Evolutionary conservation across 2,888 invertebrate species (phyloP), one percentile per base, ranked within the genome.

Genomic region (Chironomus riparius): DNA sequence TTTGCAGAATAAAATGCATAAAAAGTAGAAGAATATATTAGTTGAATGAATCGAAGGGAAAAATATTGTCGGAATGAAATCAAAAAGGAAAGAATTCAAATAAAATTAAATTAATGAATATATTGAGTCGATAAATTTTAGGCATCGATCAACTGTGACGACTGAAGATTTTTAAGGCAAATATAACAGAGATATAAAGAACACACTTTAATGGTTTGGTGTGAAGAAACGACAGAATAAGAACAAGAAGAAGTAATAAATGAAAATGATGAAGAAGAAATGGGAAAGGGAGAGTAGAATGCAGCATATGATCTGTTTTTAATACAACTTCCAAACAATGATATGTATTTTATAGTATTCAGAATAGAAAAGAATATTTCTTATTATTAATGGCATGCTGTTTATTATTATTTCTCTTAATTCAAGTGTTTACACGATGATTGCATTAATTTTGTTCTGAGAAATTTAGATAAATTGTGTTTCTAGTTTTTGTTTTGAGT

Each of bases 81-180:
- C 18, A 74, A 38, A 74, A 21, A 65, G 6, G 15, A 73, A 28
- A 61, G 12, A 38, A 38, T 38, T 38, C 38, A 38, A 38, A 38
- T 38, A 38, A 73, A 62, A 38, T 38, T 1, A 73, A 62, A 74
- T 68, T 74, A 74, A 74, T 74, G 74, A 74, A 65, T 47, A 21
- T 47, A 74, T 74, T 74, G 65, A 74, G 68, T 68, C 62, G 73
- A 73, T 56, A 73, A 73, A 50, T 28, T 73, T 73, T 10, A 50
- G 22, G 56, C 48, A 65, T 70, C 72, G 61, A 72, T 72, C 72
- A 73, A 73, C 73, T 65, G 73, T 73, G 50, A 73, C 50, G 15
- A 56, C 56, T 18, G n/a, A 15, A 56, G 56, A 56, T 15, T 38
- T 38, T 15, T 18, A 56, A 56, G 56, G 56, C 38, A 38, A 38